phyloP scores from a whole-genome alignment of 2,113 vertebrate species.

The Notechis scutatus region DNA sequence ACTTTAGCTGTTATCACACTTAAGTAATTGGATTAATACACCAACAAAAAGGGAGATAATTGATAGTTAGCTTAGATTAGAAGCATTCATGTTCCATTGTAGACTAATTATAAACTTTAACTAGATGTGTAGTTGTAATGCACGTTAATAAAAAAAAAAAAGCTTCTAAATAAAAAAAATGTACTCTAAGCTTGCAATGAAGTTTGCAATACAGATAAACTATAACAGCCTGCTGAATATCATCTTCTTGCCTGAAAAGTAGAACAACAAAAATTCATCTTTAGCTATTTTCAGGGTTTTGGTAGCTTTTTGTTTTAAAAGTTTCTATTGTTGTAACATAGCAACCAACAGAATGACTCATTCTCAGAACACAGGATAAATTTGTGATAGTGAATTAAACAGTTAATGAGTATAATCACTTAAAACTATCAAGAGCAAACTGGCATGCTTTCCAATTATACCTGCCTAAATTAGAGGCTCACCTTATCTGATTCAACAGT shows the following conservation, averaged over 20 bases:
- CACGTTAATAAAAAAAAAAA: background rate
- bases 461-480: background rate
- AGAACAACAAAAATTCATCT: background rate
- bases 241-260: background rate
- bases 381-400: constrained; percentile 48
- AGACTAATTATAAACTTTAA: background rate
- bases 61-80: background rate
- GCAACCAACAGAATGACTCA: constrained; percentile 30
- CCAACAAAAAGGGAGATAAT: background rate
- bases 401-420: constrained; percentile 48
- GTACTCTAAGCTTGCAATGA: background rate
- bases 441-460: constrained; percentile 40
- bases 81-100: background rate
- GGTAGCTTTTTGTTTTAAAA: background rate
- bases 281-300: background rate
- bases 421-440: constrained; percentile 36
- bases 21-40: background rate
- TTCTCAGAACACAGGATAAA: constrained; percentile 21
- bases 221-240: background rate
- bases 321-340: background rate
- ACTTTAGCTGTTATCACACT: background rate
- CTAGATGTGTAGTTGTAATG: background rate
- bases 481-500: background rate
- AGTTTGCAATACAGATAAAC: background rate
- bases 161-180: background rate